Base-by-base conservation (phyloP, 1,140 invertebrate species). In the Thereuonema tuberculata region DNA sequence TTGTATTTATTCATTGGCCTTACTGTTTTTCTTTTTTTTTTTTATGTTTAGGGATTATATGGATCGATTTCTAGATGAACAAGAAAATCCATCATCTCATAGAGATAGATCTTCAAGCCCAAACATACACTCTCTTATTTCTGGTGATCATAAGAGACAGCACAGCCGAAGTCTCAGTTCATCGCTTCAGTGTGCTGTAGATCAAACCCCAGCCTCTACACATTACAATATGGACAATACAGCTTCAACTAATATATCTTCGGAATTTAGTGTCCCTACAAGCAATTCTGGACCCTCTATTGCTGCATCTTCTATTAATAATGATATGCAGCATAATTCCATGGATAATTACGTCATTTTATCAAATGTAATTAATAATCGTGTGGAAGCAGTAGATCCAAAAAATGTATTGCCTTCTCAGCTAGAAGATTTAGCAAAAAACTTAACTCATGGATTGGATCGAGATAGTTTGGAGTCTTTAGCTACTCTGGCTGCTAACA, bases 11-110 rank as follows among this genome's bases (percentile, higher is more conserved):
- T 43, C 37, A 12, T 12, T n/a, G n/a, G n/a, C 37, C 9, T 43
- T 43, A 43, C 37, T 43, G 9, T 24, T 50, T 5, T 27, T 57
- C 3, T 53, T 58, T 43, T 58, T 57, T n/a, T 43, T 55, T 65
- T 59, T 56, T 71, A 5, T 50, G 9, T 50, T 24, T 50, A 89
- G 86, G 26, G 87, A 90, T 73, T 89, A 88, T 69, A 89, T 90
- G 87, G 86, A 90, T 67, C 77, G 85, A 64, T 89, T 89, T 74
- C 71, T 90, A 56, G 86, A 89, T 68, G 86, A 89, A 69, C 84
- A 87, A 69, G 86, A 89, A 59, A 75, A 73, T 29, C 75, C 76
- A n/a, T 25, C 59, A 53, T 60, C 31, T 17, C 62, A 63, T 43
- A 68, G 74, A 2, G 75, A 76, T 59, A 29, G 64, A 58, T 61